phyloP scores from a whole-genome alignment of 2,113 vertebrate genomes.

The Sialia sialis region DNA sequence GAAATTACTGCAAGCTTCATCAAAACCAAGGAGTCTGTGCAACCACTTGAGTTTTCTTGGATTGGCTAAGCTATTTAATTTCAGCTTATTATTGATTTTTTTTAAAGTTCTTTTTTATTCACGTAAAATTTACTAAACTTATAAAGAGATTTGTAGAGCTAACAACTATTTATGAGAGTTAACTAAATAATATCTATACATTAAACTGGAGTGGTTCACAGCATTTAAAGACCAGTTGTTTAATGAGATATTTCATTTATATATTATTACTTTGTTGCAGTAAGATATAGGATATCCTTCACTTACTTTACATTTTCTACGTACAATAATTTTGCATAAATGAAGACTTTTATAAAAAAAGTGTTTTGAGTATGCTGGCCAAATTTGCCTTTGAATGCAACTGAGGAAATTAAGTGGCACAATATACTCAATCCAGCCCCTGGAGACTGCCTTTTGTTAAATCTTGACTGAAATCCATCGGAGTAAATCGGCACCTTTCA shows the following conservation, averaged over 20 bases:
- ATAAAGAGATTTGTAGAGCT: neutral
- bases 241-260: neutral
- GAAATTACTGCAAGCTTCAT: neutral
- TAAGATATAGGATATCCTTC: neutral
- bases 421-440: conserved; percentile 6
- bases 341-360: neutral
- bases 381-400: neutral
- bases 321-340: neutral
- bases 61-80: neutral
- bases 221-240: neutral
- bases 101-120: neutral
- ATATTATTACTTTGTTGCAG: neutral
- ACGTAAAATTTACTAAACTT: neutral
- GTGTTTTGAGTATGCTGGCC: neutral
- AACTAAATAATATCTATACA: neutral
- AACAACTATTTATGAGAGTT: neutral
- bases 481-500: conserved; percentile 62
- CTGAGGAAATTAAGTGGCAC: conserved; percentile 50
- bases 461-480: conserved; percentile 43
- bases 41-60: neutral
- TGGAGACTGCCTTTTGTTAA: conserved; percentile 54
- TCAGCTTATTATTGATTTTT: neutral
- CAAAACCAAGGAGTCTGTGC: neutral
- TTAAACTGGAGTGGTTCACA: neutral
- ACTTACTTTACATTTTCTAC: neutral